Evolutionary conservation across 1,140 invertebrate species (phyloP), one percentile per base, ranked within the genome.

Genomic region (Bombus superbus): DNA sequence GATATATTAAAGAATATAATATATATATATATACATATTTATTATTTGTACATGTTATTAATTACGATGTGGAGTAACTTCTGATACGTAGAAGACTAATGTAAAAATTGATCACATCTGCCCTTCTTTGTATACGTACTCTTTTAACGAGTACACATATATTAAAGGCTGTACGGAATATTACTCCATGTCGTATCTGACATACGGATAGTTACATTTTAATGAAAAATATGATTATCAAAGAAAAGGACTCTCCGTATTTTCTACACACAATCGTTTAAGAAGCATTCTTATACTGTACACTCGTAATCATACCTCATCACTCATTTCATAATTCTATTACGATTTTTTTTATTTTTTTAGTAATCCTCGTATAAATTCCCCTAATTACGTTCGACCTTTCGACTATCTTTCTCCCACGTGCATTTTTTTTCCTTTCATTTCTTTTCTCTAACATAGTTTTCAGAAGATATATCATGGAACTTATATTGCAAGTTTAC

Each of bases 31-130:
- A 83, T 74, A 80, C 76, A 85, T 83, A 82, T 81, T 90, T 90
- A 92, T 89, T 91, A 84, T 90, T 89, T 92, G 91, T 92, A 91
- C 87, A 90, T 91, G 88, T 84, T 40, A 89, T 81, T 82, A 86
- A 86, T 87, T 76, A 80, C 74, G 75, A 73, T 76, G 64, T 77
- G 75, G 81, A 71, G 81, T 88, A 83, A 79, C 28, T 69, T 86
- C 77, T 76, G 35, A 86, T 13, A 80, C 28, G 35, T 28, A 40
- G 22, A 68, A 32, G 59, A 80, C 71, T 73, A 64, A 72, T 64
- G 53, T 47, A 73, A 80, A 35, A 80, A 73, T 80, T 42, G 57
- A 80, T 78, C 47, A 77, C 35, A 40, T 40, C n/a, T 25, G 32
- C 40, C 22, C 22, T 42, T 77, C 28, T 78, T 25, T 80, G 35